A percentile compares a stretch with the other conserved stretches of the same genome.
Conservation (phyloP, 2,113 vertebrate genomes). For the Chamaetylas fuelleborni region DNA sequence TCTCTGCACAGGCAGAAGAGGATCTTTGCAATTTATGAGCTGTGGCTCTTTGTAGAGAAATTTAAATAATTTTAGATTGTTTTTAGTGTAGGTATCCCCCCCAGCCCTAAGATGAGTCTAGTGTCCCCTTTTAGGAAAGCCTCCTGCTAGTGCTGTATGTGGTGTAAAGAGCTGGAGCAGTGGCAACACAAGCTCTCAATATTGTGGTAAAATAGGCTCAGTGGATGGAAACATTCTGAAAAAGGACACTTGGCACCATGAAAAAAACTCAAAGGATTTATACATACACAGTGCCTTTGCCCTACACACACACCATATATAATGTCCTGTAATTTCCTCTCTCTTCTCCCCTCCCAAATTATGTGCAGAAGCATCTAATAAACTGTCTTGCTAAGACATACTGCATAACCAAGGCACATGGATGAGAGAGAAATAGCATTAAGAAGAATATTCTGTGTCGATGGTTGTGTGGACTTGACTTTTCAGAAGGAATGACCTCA, state of each 20-base stretch:
- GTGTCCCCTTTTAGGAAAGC: not conserved
- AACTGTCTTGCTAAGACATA: not conserved
- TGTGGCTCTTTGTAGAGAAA: not conserved
- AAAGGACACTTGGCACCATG: not conserved
- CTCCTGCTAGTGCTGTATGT: rapidly evolving
- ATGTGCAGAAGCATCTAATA: not conserved
- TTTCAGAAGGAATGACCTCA: conserved; percentile 46
- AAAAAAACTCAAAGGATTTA: not conserved
- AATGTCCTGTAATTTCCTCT: not conserved
- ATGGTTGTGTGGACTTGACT: not conserved
- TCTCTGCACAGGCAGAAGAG: not conserved
- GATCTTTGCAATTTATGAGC: not conserved
- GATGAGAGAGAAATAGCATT: not conserved
- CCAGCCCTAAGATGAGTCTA: not conserved
- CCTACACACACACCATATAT: not conserved
- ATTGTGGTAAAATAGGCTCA: not conserved
- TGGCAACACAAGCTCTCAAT: not conserved
- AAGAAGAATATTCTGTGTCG: not conserved
- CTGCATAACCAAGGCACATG: not conserved
- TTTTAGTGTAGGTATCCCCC: not conserved
- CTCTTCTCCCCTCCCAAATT: not conserved
- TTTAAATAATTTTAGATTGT: not conserved
- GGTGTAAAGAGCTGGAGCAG: not conserved
- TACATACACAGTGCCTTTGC: not conserved
- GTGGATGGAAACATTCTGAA: not conserved